Conservation (phyloP, 2,888 invertebrate species). For the Hemicrepidius hirtus region DNA sequence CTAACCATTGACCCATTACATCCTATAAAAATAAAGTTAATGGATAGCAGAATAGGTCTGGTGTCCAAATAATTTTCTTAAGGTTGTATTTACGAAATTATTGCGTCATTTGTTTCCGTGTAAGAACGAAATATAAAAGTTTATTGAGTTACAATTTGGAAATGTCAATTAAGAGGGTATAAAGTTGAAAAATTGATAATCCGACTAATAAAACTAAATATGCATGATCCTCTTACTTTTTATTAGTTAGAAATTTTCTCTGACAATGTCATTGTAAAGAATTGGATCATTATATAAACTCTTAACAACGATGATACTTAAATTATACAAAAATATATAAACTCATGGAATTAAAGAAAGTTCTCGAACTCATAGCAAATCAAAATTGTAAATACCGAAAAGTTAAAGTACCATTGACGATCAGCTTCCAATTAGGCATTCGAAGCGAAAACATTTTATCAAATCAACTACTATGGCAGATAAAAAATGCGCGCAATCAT, state of each 20-base stretch:
- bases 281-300: slow-evolving; percentile 23
- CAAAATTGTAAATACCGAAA: slow-evolving; percentile 55
- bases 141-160: too few relatives aligned
- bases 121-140: too few relatives aligned
- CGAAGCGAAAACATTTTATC: slow-evolving; percentile 62
- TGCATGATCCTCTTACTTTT: background rate
- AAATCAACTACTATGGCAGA: slow-evolving; percentile 63
- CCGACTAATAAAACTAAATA: too few relatives aligned
- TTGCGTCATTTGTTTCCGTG: too few relatives aligned
- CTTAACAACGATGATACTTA: slow-evolving; percentile 37
- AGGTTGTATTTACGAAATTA: too few relatives aligned
- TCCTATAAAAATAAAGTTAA: too few relatives aligned
- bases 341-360: slow-evolving; percentile 42
- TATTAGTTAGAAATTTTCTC: background rate
- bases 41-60: too few relatives aligned
- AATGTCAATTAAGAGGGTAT: too few relatives aligned
- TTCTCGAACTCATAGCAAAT: slow-evolving; percentile 48
- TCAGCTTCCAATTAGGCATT: slow-evolving; percentile 65
- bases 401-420: slow-evolving; percentile 59
- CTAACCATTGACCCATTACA: too few relatives aligned
- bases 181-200: too few relatives aligned
- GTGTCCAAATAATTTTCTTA: too few relatives aligned
- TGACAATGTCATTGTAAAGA: slow-evolving; percentile 17
- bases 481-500: slow-evolving; percentile 64
- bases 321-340: slow-evolving; percentile 38